Evolutionary conservation across 2,113 vertebrate genomes (phyloP).

Genomic region (Hippocampus abdominalis): DNA sequence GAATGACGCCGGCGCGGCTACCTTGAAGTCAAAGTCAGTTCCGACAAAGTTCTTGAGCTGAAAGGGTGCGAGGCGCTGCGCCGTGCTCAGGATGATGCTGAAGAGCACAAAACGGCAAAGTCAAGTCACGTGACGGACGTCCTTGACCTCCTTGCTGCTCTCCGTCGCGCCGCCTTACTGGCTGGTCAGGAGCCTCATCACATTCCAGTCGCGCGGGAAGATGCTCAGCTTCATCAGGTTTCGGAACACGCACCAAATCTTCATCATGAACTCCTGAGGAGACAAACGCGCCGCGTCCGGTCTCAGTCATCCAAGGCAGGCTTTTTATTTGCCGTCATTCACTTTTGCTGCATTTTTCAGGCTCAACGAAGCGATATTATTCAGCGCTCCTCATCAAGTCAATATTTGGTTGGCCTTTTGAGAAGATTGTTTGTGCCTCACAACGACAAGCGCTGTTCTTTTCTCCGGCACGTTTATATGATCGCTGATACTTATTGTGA

Average conservation of each 20-base stretch:
- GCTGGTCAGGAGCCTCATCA: constrained; percentile 97
- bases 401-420: no score
- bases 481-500: background rate
- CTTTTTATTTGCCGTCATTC: no score
- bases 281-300: no score
- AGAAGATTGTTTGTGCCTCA: background rate
- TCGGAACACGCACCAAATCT: constrained; percentile 95
- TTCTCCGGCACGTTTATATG: no score
- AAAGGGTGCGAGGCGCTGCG: constrained; percentile 88
- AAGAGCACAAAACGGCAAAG: constrained; percentile 23
- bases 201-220: constrained; percentile 96
- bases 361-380: no score
- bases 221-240: constrained; percentile 98
- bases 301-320: no score
- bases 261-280: constrained; percentile 89
- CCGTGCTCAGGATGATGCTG: constrained; percentile 95
- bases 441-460: background rate
- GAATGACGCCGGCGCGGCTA: constrained; percentile 37
- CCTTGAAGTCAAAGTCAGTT: constrained; percentile 97
- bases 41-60: constrained; percentile 97
- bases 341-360: no score
- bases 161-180: constrained; percentile 74
- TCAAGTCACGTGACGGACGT: background rate
- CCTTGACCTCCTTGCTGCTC: background rate
- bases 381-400: no score